These are phyloP conservation scores for Myopa testacea DNA, from an alignment of 2,888 invertebrate genomes.

Conservation along the genomic window DNA sequence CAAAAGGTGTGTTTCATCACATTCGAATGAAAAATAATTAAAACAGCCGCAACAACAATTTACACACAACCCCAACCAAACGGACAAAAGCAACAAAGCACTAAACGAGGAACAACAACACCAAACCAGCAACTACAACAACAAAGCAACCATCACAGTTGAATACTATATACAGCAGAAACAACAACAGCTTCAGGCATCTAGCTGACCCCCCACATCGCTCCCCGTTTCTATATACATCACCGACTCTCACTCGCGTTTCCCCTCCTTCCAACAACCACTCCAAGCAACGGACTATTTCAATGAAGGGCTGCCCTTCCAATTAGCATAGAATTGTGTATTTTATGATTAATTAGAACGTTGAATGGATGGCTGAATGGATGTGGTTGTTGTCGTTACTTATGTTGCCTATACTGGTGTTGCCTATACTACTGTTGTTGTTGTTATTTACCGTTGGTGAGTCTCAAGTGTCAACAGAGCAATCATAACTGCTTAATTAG, in stretches of 20 bases:
- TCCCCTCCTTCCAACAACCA: background rate
- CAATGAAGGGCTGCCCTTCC: slow-evolving; percentile 22
- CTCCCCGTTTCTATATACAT: background rate
- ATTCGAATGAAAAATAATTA: slow-evolving; percentile 33
- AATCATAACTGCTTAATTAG: slow-evolving; percentile 66
- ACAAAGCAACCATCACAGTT: slow-evolving; percentile 7
- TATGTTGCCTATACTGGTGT: too few species aligned
- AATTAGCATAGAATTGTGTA: slow-evolving; percentile 32
- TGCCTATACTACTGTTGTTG: background rate
- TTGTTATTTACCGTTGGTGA: background rate
- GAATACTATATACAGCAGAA: background rate
- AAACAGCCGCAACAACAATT: slow-evolving; percentile 17
- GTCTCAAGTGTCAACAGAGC: slow-evolving; percentile 43
- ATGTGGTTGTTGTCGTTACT: background rate
- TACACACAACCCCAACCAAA: background rate
- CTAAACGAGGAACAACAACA: background rate
- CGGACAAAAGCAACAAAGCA: background rate
- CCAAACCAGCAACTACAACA: slow-evolving; percentile 23
- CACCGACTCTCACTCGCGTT: background rate
- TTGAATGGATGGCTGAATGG: slow-evolving; percentile 15
- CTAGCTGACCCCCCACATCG: background rate
- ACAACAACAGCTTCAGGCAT: background rate
- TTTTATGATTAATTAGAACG: slow-evolving; percentile 41
- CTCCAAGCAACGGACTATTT: background rate
- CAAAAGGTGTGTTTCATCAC: slow-evolving; percentile 44